Evolutionary conservation across 2,888 invertebrate species (phyloP).

Genomic region (Sericinus montela): DNA sequence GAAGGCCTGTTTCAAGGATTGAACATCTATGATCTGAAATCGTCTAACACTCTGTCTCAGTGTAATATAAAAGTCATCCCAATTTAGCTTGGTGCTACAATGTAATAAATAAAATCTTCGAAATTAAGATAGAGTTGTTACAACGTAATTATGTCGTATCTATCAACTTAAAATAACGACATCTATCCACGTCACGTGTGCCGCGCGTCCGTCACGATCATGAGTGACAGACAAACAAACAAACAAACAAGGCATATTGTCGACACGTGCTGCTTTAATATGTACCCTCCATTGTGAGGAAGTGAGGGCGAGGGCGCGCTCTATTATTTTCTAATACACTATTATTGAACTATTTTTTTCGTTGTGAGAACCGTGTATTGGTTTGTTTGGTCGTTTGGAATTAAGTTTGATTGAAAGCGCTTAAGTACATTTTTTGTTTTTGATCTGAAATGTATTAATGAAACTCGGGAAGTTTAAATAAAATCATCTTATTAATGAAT

Average conservation of each 20-base stretch:
- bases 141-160: too few species aligned
- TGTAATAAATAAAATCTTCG: too few species aligned
- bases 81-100: too few species aligned
- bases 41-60: too few species aligned
- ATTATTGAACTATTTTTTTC: slow-evolving; percentile 25
- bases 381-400: slow-evolving; percentile 22
- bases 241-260: slow-evolving; percentile 44
- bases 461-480: too few species aligned
- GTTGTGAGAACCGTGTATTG: slow-evolving; percentile 31
- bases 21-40: too few species aligned
- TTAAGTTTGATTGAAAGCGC: background rate
- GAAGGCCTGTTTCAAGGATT: too few species aligned
- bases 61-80: too few species aligned
- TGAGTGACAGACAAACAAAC: slow-evolving; percentile 46
- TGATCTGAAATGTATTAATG: background rate
- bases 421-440: background rate
- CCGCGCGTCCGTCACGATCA: slow-evolving; percentile 20
- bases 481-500: too few species aligned
- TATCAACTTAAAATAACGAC: slow-evolving; percentile 7
- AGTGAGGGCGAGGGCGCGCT: slow-evolving; percentile 24
- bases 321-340: slow-evolving; percentile 24
- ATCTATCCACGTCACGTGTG: slow-evolving; percentile 23
- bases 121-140: too few species aligned
- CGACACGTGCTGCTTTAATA: slow-evolving; percentile 50
- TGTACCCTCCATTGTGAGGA: slow-evolving; percentile 23